Evolutionary conservation across 1,140 invertebrate species (phyloP).

Genomic region (Chymomyza costata): DNA sequence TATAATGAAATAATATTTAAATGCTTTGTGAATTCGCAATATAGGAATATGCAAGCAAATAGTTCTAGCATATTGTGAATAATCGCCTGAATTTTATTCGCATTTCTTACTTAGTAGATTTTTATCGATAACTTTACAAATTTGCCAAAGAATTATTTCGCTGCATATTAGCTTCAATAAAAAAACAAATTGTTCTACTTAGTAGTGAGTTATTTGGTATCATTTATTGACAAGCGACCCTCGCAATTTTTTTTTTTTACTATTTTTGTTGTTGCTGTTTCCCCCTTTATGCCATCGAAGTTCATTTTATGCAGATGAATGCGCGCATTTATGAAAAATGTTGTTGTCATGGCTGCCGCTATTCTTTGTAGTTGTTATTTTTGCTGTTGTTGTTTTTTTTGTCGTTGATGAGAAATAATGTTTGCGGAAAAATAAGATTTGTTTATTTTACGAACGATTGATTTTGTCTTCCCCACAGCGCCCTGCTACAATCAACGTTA

Average conservation of each 20-base stretch:
- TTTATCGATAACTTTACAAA: no score
- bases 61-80: no score
- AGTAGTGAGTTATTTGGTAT: no score
- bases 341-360: slow-evolving; percentile 55
- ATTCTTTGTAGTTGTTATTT: slow-evolving; percentile 39
- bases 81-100: no score
- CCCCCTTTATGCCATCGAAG: not conserved
- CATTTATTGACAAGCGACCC: not conserved
- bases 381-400: slow-evolving; percentile 28
- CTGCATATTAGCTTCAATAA: no score
- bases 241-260: slow-evolving; percentile 4
- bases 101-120: no score
- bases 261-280: no score
- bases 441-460: slow-evolving; percentile 73
- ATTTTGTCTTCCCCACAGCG: slow-evolving; percentile 34
- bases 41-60: no score
- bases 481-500: slow-evolving; percentile 10
- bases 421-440: slow-evolving; percentile 73
- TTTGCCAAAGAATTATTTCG: no score
- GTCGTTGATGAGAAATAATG: slow-evolving; percentile 66
- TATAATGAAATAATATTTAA: no score
- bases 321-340: slow-evolving; percentile 68
- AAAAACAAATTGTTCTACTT: no score
- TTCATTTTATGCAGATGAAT: slow-evolving; percentile 67
- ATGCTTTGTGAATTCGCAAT: no score